phyloP scores from a whole-genome alignment of 1,140 invertebrate species.

The Penaeus chinensis region DNA sequence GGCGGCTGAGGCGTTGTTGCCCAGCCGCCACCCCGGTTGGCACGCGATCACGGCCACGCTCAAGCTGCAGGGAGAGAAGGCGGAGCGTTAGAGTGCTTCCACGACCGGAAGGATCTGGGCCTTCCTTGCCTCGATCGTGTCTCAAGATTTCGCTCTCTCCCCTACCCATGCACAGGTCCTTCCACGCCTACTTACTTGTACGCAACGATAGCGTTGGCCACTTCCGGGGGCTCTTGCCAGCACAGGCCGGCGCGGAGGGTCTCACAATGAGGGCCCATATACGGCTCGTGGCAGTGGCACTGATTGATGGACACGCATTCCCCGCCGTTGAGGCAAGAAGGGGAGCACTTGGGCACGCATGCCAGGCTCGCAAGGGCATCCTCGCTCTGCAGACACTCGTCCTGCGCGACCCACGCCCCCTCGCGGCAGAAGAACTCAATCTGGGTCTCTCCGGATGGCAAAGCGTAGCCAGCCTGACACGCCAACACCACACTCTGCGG shows the following conservation, averaged over 20 bases:
- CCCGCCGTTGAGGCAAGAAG: conserved; percentile 18
- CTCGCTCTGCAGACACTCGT: background rate
- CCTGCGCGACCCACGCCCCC: background rate
- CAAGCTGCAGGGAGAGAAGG: too few species aligned
- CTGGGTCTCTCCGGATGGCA: conserved; percentile 11
- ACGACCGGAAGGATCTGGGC: too few species aligned
- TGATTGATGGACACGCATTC: background rate
- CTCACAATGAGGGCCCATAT: background rate
- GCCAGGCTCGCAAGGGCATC: background rate
- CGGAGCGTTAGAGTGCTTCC: too few species aligned
- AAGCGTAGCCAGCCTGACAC: conserved; percentile 3
- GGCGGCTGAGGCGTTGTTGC: too few species aligned
- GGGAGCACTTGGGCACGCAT: conserved; percentile 4
- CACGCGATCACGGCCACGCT: too few species aligned
- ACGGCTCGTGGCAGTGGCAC: conserved; percentile 14
- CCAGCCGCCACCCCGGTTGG: too few species aligned
- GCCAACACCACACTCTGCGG: background rate
- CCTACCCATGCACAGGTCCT: too few species aligned
- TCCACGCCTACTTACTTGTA: conserved; percentile 5
- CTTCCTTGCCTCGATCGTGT: too few species aligned
- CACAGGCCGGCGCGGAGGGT: background rate
- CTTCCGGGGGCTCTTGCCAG: conserved; percentile 11
- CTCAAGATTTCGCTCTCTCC: too few species aligned
- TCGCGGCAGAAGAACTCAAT: conserved; percentile 20
- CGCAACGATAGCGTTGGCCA: background rate